A percentile compares a stretch with the other conserved stretches of the same genome.
phyloP scores from a whole-genome alignment of 2,888 invertebrate genomes.

The Leptinotarsa peninsularis region DNA sequence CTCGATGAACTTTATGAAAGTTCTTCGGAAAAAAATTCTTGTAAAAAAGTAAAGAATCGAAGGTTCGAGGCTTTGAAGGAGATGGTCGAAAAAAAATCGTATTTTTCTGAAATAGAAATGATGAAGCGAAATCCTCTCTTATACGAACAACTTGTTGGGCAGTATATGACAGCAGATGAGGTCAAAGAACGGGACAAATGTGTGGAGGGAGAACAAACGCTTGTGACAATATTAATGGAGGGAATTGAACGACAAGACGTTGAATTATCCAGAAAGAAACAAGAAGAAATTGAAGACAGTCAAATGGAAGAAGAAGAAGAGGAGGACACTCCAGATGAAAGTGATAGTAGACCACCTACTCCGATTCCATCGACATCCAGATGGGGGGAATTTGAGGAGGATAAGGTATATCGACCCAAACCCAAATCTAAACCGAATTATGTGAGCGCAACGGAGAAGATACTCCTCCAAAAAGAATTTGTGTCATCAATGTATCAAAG shows the following conservation, averaged over 20 bases:
- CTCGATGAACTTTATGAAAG: slow-evolving; percentile 71
- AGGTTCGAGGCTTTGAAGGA: slow-evolving; percentile 84
- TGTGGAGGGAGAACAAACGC: slow-evolving; percentile 71
- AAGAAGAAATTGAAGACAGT: slow-evolving; percentile 72
- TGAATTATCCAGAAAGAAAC: slow-evolving; percentile 72
- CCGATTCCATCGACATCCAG: slow-evolving; percentile 49
- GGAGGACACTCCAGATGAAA: slow-evolving; percentile 49
- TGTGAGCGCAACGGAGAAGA: slow-evolving; percentile 69
- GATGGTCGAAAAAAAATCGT: slow-evolving; percentile 76
- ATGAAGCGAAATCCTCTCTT: slow-evolving; percentile 90
- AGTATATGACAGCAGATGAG: slow-evolving; percentile 84
- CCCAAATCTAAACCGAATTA: slow-evolving; percentile 35
- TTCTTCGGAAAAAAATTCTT: slow-evolving; percentile 67
- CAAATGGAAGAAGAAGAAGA: slow-evolving; percentile 62
- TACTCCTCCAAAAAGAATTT: slow-evolving; percentile 83
- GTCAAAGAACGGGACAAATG: slow-evolving; percentile 72
- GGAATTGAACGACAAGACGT: slow-evolving; percentile 82
- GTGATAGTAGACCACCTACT: slow-evolving; percentile 43
- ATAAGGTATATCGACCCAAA: slow-evolving; percentile 47
- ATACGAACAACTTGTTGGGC: slow-evolving; percentile 91
- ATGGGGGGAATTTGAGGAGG: slow-evolving; percentile 59
- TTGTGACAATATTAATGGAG: slow-evolving; percentile 83
- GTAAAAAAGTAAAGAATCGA: slow-evolving; percentile 77
- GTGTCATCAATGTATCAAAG: slow-evolving; percentile 85
- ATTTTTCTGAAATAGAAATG: slow-evolving; percentile 95